Conservation (phyloP, 2,797 vertebrate genomes). For the Phrynocephalus guinanensis region DNA sequence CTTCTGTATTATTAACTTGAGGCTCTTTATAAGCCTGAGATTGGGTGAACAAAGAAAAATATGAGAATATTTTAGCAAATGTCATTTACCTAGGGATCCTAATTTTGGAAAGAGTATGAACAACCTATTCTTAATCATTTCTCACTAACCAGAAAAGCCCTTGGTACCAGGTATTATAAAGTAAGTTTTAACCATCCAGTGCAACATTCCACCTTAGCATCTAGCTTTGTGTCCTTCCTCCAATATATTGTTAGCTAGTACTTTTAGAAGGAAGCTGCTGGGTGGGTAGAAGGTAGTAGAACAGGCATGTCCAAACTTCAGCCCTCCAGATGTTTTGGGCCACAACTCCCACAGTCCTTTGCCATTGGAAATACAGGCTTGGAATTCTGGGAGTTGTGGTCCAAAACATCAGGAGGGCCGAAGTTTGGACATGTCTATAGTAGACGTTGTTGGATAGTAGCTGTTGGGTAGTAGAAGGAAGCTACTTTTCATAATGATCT, state of each 20-base stretch:
- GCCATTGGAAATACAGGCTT: too few species aligned
- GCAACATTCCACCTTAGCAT: not conserved
- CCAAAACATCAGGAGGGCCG: too few species aligned
- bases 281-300: too few species aligned
- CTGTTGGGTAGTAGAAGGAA: not conserved
- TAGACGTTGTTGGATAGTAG: too few species aligned
- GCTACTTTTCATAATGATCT: not conserved
- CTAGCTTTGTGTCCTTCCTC: not conserved
- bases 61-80: not conserved
- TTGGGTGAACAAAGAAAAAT: not conserved
- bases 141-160: not conserved
- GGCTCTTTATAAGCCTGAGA: not conserved
- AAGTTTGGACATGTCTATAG: too few species aligned
- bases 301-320: too few species aligned
- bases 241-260: not conserved
- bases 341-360: too few species aligned
- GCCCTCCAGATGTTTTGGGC: too few species aligned
- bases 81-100: not conserved
- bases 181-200: not conserved
- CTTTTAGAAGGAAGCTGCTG: too few species aligned
- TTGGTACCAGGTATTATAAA: not conserved
- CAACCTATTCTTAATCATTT: not conserved
- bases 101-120: not conserved
- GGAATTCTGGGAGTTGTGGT: too few species aligned
- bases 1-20: slow-evolving; percentile 8